These are phyloP conservation scores for Epinephelus malabaricus DNA, from an alignment of 2,797 vertebrate genomes.

Conservation along the genomic window DNA sequence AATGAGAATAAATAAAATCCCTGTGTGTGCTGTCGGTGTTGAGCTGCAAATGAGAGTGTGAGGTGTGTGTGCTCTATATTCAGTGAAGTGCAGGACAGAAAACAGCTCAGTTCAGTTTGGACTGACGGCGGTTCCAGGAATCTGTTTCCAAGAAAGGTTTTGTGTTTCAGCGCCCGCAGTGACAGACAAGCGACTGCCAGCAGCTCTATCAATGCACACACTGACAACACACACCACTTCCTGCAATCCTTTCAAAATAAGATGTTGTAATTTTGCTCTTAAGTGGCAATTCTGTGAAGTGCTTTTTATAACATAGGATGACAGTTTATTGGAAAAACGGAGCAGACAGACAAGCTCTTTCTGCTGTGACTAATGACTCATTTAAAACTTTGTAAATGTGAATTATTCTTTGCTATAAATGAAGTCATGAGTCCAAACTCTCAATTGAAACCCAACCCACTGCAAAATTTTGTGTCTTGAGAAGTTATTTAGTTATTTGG, in stretches of 20 bases:
- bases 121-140: slow-evolving; percentile 76
- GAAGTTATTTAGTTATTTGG: too few relatives aligned
- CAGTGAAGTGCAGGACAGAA: slow-evolving; percentile 51
- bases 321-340: too few relatives aligned
- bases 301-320: fast-evolving
- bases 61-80: slow-evolving; percentile 22
- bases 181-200: slow-evolving; percentile 31
- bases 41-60: neutral
- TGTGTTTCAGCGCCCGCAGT: slow-evolving; percentile 73
- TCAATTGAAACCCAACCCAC: neutral
- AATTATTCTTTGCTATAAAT: too few relatives aligned
- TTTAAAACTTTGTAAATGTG: neutral
- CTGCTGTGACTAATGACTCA: neutral
- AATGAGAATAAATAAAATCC: neutral
- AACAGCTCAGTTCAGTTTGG: slow-evolving; percentile 63
- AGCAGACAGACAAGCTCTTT: neutral
- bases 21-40: neutral
- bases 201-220: neutral
- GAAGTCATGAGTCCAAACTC: neutral
- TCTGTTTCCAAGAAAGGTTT: slow-evolving; percentile 80
- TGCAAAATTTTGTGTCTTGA: too few relatives aligned
- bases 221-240: slow-evolving; percentile 13
- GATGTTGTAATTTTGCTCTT: fast-evolving
- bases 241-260: slow-evolving; percentile 30
- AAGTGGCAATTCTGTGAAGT: neutral